A percentile compares a stretch with the other conserved stretches of the same genome.
These are phyloP conservation scores for Augiades crinisus DNA, from an alignment of 2,888 invertebrate genomes.

Conservation along the genomic window DNA sequence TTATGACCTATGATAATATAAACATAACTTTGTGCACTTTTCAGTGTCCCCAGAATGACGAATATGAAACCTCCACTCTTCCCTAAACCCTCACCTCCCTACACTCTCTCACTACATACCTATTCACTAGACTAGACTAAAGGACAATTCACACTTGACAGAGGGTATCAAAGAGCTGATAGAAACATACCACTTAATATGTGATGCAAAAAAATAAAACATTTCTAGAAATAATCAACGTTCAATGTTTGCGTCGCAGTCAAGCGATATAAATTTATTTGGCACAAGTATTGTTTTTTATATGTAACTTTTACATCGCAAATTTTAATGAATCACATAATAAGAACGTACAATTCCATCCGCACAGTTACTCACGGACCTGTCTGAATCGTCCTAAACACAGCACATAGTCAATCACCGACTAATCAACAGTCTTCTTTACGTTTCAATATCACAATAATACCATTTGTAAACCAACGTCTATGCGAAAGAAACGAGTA, in stretches of 20 bases:
- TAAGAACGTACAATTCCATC: neutral
- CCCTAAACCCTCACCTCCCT: neutral
- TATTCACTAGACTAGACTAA: conserved; percentile 1
- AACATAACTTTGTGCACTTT: conserved; percentile 11
- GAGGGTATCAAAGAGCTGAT: neutral
- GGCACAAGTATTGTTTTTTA: conserved; percentile 7
- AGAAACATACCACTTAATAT: neutral
- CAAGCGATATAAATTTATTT: neutral
- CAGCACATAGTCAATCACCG: conserved; percentile 49
- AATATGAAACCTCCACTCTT: neutral
- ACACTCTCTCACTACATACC: neutral
- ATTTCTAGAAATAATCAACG: neutral
- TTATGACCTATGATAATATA: conserved; percentile 6
- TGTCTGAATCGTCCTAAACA: conserved; percentile 34
- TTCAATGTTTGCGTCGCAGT: neutral
- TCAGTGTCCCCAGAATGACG: neutral
- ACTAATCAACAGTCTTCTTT: conserved; percentile 47
- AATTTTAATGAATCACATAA: neutral
- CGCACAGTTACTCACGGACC: neutral
- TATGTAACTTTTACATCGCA: neutral
- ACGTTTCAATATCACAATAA: conserved; percentile 62
- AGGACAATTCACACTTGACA: conserved; percentile 1
- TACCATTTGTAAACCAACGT: conserved; percentile 48
- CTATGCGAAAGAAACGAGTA: conserved; percentile 43
- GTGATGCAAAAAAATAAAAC: neutral